Conservation (phyloP, 2,113 vertebrate genomes). For the Struthidea cinerea region DNA sequence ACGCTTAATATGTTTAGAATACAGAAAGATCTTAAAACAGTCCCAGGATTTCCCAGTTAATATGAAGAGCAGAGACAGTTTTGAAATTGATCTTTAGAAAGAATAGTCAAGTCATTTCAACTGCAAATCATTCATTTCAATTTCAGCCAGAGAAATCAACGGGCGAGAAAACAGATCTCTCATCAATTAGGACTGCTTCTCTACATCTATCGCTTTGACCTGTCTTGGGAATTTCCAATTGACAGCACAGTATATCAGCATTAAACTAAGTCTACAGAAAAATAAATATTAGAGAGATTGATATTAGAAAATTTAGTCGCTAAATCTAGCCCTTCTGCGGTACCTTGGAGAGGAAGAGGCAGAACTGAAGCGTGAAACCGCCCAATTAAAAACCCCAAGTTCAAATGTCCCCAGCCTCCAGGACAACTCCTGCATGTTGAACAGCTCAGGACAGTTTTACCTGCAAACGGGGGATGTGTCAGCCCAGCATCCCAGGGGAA, state of each 20-base stretch:
- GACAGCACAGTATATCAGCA: background rate
- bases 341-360: background rate
- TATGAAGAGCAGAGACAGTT: background rate
- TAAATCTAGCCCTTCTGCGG: background rate
- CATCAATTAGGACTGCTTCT: background rate
- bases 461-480: fast-evolving
- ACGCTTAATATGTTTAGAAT: background rate
- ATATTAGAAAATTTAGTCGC: background rate
- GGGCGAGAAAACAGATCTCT: background rate
- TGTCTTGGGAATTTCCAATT: background rate
- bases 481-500: background rate
- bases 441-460: background rate
- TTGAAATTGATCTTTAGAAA: conserved; percentile 60
- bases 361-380: background rate
- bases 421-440: fast-evolving
- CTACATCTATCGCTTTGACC: background rate
- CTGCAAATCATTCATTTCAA: conserved; percentile 9
- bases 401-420: background rate
- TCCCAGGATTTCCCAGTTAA: conserved; percentile 28
- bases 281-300: background rate
- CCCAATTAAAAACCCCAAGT: background rate
- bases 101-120: background rate
- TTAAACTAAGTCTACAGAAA: background rate
- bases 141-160: background rate
- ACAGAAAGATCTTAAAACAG: background rate